Percentiles rank a stretch among this genome's conserved stretches.
Conservation (phyloP, 2,797 vertebrate species). For the Molothrus ater region DNA sequence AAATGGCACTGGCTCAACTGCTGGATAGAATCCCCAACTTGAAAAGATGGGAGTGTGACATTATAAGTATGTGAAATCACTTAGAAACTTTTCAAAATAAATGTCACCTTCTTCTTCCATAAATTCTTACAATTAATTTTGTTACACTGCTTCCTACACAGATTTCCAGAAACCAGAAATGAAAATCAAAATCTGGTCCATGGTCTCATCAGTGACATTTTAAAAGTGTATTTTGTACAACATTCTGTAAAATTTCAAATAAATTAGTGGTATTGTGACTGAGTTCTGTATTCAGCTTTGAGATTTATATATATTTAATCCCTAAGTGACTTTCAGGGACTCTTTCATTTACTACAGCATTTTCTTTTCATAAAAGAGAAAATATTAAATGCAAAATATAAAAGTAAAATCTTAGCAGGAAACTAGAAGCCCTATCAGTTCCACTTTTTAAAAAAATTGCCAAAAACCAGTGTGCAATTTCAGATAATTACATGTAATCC, state of each 20-base stretch:
- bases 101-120: neutral
- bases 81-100: neutral
- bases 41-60: neutral
- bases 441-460: neutral
- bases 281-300: neutral
- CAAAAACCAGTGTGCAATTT: conserved; percentile 49
- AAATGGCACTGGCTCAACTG: neutral
- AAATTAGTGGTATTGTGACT: neutral
- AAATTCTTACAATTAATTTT: neutral
- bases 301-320: neutral
- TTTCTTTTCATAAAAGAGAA: neutral
- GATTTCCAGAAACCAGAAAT: neutral
- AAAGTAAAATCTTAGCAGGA: conserved; percentile 9
- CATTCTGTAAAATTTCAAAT: neutral
- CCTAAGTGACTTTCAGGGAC: neutral
- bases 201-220: neutral
- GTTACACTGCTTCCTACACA: neutral
- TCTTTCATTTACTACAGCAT: neutral
- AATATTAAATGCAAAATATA: neutral
- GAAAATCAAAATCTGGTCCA: neutral
- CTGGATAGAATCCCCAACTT: neutral
- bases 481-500: conserved; percentile 74
- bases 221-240: neutral
- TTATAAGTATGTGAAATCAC: neutral
- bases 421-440: conserved; percentile 52